Conservation (phyloP, 2,888 invertebrate species). For the Choristoneura rosaceana region DNA sequence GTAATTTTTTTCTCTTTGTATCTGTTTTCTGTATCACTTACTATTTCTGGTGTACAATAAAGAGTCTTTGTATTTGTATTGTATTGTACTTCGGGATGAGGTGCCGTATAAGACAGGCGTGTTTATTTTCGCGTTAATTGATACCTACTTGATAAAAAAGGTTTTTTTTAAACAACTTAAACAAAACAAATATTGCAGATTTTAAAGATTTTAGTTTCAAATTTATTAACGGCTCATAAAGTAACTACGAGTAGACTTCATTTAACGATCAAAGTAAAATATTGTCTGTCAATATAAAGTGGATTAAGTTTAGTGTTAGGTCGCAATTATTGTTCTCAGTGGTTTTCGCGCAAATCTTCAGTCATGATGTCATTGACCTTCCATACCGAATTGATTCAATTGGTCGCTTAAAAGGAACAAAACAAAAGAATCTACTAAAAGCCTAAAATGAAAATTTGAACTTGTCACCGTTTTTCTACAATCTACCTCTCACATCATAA, state of each 20-base stretch:
- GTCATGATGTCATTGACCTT: not conserved
- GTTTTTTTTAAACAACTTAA: no score
- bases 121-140: not conserved
- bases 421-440: not conserved
- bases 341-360: not conserved
- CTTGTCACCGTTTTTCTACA: constrained; percentile 19
- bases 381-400: not conserved
- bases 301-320: not conserved
- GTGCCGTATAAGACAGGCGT: not conserved
- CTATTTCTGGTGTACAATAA: no score
- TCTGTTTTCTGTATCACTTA: no score
- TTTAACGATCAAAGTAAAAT: not conserved
- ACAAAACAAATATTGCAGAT: no score
- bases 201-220: not conserved
- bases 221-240: not conserved
- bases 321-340: not conserved
- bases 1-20: no score
- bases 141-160: no score
- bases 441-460: constrained; percentile 1
- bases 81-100: not conserved
- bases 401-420: not conserved
- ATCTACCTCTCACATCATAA: constrained; percentile 26
- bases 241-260: not conserved
- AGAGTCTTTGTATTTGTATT: no score
- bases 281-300: not conserved